Conservation (phyloP, 2,888 invertebrate species). For the Odontocerum albicorne region DNA sequence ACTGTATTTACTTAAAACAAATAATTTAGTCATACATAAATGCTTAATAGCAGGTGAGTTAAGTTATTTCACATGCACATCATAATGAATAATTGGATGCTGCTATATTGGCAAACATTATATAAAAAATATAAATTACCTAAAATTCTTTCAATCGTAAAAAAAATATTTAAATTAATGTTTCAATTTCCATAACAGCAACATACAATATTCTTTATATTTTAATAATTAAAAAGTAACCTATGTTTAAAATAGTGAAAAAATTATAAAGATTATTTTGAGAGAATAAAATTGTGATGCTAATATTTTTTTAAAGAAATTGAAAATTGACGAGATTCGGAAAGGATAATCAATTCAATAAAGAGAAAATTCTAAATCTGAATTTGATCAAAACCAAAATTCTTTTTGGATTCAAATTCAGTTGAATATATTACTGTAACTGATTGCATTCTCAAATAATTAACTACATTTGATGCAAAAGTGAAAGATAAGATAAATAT, state of each 20-base stretch:
- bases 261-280: neutral
- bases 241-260: neutral
- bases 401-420: neutral
- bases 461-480: too few species aligned
- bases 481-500: too few species aligned
- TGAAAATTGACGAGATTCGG: too few species aligned
- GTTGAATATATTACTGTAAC: slow-evolving; percentile 1
- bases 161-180: neutral
- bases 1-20: neutral
- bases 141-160: neutral
- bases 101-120: slow-evolving; percentile 1
- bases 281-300: too few species aligned
- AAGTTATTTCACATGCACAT: slow-evolving; percentile 3
- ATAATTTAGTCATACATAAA: slow-evolving; percentile 4
- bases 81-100: slow-evolving; percentile 6
- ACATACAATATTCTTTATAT: slow-evolving; percentile 5
- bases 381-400: neutral
- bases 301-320: too few species aligned
- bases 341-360: too few species aligned
- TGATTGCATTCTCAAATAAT: neutral
- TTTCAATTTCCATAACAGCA: slow-evolving; percentile 1
- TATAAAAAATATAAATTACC: slow-evolving; percentile 1
- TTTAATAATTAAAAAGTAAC: neutral
- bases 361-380: too few species aligned
- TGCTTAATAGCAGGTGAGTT: neutral